Conservation (phyloP, 2,113 vertebrate species). For the Diadophis punctatus region DNA sequence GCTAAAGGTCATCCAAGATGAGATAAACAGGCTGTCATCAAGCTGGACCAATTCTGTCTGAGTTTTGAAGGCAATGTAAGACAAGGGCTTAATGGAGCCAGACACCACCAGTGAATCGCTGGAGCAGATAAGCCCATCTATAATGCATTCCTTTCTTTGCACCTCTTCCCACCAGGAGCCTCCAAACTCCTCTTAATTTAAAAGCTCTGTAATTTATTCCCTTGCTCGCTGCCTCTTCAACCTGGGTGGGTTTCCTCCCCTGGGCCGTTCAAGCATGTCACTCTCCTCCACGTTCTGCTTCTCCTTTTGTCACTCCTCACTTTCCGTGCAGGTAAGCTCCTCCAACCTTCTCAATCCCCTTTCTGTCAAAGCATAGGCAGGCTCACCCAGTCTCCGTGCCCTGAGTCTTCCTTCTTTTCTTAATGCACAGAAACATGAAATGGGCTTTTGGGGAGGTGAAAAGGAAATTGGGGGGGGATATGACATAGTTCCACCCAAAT, state of each 20-base stretch:
- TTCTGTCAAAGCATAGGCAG: neutral
- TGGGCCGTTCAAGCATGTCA: neutral
- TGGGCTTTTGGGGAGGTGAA: neutral
- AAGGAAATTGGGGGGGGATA: neutral
- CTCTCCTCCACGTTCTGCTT: neutral
- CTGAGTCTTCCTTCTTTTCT: constrained; percentile 8
- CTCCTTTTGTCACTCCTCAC: neutral
- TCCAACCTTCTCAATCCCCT: neutral
- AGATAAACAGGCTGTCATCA: constrained; percentile 12
- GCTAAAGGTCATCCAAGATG: constrained; percentile 12
- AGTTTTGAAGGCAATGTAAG: neutral
- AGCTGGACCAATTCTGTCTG: neutral
- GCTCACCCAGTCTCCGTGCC: neutral
- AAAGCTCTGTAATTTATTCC: constrained; percentile 25
- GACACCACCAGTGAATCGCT: constrained; percentile 6
- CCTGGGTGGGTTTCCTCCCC: constrained; percentile 28
- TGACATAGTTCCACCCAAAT: too few relatives aligned
- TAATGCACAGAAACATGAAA: neutral
- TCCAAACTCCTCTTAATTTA: constrained; percentile 33
- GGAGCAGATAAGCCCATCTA: neutral
- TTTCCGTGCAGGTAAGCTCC: neutral
- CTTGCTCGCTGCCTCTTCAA: constrained; percentile 35
- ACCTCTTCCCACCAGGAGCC: constrained; percentile 31
- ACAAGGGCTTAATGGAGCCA: neutral
- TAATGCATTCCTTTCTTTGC: constrained; percentile 16